phyloP scores from a whole-genome alignment of 2,888 invertebrate species.

The Corythucha ciliata region DNA sequence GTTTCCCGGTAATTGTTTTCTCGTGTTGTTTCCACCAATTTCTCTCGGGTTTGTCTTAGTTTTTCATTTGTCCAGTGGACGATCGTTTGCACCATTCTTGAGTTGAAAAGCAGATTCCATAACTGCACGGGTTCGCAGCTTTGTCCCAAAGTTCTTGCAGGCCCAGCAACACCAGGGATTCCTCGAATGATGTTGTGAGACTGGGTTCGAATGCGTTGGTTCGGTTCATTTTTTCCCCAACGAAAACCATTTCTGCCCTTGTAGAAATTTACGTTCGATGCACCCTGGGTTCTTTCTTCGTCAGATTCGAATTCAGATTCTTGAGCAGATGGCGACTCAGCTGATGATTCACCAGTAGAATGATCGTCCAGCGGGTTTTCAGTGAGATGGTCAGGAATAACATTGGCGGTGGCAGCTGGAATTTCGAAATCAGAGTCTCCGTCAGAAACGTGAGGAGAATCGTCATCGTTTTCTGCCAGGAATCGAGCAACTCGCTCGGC shows the following conservation, averaged over 20 bases:
- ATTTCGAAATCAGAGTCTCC: background rate
- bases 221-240: background rate
- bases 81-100: too few species aligned
- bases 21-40: background rate
- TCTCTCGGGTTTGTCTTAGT: background rate
- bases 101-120: too few species aligned
- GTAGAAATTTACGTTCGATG: background rate
- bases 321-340: background rate
- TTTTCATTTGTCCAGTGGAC: slow-evolving; percentile 1
- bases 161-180: background rate
- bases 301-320: background rate
- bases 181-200: background rate
- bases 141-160: background rate
- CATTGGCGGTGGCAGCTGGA: background rate
- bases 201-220: slow-evolving; percentile 1
- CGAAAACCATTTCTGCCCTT: background rate
- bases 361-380: background rate
- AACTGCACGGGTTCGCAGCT: too few species aligned
- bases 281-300: background rate
- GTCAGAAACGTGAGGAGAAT: background rate
- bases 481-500: background rate
- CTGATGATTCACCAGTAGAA: background rate
- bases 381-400: background rate
- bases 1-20: background rate
- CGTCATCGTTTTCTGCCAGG: background rate